Base-by-base conservation (phyloP, 2,797 vertebrate species). In the Karalla daura region DNA sequence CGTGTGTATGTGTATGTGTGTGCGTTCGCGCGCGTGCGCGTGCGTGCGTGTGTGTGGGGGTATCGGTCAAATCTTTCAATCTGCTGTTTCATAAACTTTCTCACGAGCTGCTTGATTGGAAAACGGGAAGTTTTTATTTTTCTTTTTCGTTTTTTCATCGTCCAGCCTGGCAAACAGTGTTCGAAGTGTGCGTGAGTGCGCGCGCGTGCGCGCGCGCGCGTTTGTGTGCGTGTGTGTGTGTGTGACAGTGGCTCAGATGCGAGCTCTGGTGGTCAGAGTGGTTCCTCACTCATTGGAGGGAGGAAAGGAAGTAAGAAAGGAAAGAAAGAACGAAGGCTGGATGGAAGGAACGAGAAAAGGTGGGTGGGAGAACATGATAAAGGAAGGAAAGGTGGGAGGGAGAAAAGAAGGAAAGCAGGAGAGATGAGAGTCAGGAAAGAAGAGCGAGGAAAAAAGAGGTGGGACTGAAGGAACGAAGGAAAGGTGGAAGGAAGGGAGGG, bases 81-180 rank as follows among this genome's bases (percentile, higher is more conserved):
- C 32, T 58, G 70, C 67, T 33, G 59, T 83, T 89, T 80, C 54
- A 66, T 81, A 87, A 89, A 89, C 79, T 88, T 91, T 90, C 88
- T 88, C 87, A 89, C 80, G 89, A 87, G 77, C 50, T 62, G 68
- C 45, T 75, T 54, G 54, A 81, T 64, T 76, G 63, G 54, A 60
- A 7, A 72, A 86, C 75, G 71, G 88, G 84, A 88, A 82, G 77
- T 88, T 85, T 80, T 68, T 76, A 59, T 84, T 86, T 83, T 65
- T 70, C 39, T 70, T 46, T 37, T 27, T n/a, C 17, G 2, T 53
- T 55, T 60, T 58, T 28, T 24, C 15, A 7, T 3, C 14, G 5
- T 27, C 5, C 1, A 37, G 13, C 20, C 5, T 37, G 17, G 28
- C 30, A 46, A 3, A 17, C 24, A 0, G 3, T 11, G 0, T 4